Conservation (phyloP, 2,888 invertebrate species). For the Agrotis exclamationis region DNA sequence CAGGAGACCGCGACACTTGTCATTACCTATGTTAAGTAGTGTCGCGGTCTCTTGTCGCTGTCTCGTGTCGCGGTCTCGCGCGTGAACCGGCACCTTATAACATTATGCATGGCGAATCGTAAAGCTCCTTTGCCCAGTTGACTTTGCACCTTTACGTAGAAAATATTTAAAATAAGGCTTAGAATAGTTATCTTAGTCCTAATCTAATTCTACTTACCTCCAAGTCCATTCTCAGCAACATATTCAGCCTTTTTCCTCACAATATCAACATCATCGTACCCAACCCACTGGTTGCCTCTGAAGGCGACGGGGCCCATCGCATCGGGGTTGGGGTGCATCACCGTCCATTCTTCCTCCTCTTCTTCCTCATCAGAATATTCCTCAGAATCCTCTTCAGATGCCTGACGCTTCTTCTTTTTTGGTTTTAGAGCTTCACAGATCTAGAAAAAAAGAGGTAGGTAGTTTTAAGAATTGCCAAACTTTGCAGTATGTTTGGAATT, state of each 20-base stretch:
- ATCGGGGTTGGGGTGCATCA: slow-evolving; percentile 95
- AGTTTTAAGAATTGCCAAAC: not conserved
- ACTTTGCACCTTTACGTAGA: too few relatives aligned
- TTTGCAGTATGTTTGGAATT: too few relatives aligned
- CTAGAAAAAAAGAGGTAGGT: slow-evolving; percentile 81
- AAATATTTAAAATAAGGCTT: too few relatives aligned
- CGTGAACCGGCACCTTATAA: too few relatives aligned
- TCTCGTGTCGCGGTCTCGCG: too few relatives aligned
- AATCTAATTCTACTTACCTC: slow-evolving; percentile 89
- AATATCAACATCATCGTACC: slow-evolving; percentile 97
- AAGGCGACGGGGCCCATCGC: slow-evolving; percentile 98
- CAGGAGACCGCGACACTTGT: too few relatives aligned
- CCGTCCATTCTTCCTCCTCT: slow-evolving; percentile 92
- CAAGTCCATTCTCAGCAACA: slow-evolving; percentile 95
- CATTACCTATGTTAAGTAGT: too few relatives aligned
- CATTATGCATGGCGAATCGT: too few relatives aligned
- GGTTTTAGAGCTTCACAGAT: slow-evolving; percentile 95
- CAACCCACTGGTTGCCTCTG: slow-evolving; percentile 97
- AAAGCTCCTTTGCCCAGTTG: too few relatives aligned
- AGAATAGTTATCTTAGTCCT: too few relatives aligned
- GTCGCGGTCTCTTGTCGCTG: too few relatives aligned
- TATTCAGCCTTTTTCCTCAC: slow-evolving; percentile 96
- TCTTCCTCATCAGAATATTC: slow-evolving; percentile 89
- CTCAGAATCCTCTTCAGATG: slow-evolving; percentile 79
- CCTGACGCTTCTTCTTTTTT: slow-evolving; percentile 79